phyloP scores from a whole-genome alignment of 2,797 vertebrate genomes.

The Sebastes taczanowskii region DNA sequence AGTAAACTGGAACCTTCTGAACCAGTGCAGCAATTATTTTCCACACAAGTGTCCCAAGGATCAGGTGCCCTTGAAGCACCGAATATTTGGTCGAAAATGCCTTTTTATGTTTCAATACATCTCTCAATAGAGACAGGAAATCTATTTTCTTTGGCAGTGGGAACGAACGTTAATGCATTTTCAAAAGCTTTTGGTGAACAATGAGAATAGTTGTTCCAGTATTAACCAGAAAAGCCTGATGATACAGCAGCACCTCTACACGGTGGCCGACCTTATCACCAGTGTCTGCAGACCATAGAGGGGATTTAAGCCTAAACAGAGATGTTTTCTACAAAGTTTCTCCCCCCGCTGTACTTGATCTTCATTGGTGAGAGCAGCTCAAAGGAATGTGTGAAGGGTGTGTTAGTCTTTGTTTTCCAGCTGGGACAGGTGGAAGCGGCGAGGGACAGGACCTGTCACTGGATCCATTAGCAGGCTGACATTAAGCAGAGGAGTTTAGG shows the following conservation, averaged over 20 bases:
- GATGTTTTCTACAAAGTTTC: conserved; percentile 25
- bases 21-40: not conserved
- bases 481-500: conserved; percentile 42
- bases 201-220: not conserved
- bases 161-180: not conserved
- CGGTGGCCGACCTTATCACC: not conserved
- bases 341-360: conserved; percentile 23
- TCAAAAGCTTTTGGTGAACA: not conserved
- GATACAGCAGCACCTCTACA: not conserved
- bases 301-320: not conserved
- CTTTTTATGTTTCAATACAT: not conserved
- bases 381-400: conserved; percentile 33
- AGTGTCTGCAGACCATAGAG: not conserved
- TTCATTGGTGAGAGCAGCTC: conserved; percentile 39
- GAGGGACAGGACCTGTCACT: conserved; percentile 45
- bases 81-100: too few relatives aligned
- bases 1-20: not conserved
- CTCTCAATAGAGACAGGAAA: not conserved
- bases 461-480: conserved; percentile 53
- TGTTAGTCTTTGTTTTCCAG: conserved; percentile 55
- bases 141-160: not conserved
- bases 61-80: not conserved
- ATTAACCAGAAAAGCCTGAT: not conserved
- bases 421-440: conserved; percentile 19
- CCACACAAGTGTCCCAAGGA: not conserved